Evolutionary conservation across 2,888 invertebrate genomes (phyloP).

Genomic region (Sympetrum striolatum): DNA sequence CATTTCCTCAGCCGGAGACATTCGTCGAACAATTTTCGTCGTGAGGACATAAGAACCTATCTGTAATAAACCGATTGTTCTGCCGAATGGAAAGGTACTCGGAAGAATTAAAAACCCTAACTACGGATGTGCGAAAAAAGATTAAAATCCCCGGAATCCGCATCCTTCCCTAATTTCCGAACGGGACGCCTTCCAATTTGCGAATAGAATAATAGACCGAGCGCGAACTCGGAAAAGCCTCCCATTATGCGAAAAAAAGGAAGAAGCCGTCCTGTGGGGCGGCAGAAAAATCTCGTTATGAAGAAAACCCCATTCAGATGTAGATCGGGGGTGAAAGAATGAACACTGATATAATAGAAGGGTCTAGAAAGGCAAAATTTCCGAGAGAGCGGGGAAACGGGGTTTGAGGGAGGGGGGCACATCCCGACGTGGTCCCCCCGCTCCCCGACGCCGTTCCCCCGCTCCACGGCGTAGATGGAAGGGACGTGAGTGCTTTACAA

Average conservation of each 20-base stretch:
- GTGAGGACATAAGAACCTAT: background rate
- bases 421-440: too few species aligned
- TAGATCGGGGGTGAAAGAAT: background rate
- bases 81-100: background rate
- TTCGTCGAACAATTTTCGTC: too few species aligned
- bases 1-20: too few species aligned
- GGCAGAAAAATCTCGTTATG: conserved; percentile 27
- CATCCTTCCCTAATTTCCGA: background rate
- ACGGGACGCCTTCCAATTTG: background rate
- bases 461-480: background rate
- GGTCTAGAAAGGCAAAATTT: background rate
- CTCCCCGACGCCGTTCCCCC: background rate
- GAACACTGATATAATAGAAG: background rate
- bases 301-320: conserved; percentile 33
- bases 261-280: background rate
- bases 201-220: background rate
- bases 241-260: background rate
- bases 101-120: background rate
- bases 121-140: background rate
- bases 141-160: background rate
- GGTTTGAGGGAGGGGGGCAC: background rate
- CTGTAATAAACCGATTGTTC: background rate
- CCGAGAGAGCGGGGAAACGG: background rate
- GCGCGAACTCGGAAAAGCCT: background rate
- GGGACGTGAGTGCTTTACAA: conserved; percentile 27